phyloP scores from a whole-genome alignment of 2,113 vertebrate species.

The Etia nguti region DNA sequence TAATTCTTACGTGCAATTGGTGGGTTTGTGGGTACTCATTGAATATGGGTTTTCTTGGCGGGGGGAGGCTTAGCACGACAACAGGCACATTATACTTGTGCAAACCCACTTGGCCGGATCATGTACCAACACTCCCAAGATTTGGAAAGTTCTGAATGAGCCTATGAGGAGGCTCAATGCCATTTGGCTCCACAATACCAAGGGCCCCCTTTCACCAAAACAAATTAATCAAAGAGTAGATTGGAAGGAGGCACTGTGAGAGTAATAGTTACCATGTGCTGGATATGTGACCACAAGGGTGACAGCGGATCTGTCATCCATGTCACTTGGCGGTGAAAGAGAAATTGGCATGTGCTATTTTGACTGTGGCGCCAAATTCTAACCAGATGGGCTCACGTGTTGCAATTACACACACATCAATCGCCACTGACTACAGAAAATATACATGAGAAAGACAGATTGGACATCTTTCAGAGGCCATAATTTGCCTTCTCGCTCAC shows the following conservation, averaged over 20 bases:
- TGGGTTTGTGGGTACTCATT: conserved; percentile 16
- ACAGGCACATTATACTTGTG: conserved; percentile 31
- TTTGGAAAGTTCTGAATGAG: conserved; percentile 19
- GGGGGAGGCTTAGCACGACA: conserved; percentile 31
- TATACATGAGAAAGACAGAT: conserved; percentile 59
- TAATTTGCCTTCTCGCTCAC: conserved; percentile 21
- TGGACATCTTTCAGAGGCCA: conserved; percentile 37
- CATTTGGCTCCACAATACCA: conserved; percentile 41
- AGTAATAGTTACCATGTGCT: conserved; percentile 69
- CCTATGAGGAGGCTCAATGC: background rate
- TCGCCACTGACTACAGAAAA: conserved; percentile 58
- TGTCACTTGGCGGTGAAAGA: conserved; percentile 56
- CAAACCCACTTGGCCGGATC: conserved; percentile 26
- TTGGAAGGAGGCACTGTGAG: conserved; percentile 45
- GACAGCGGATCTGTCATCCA: conserved; percentile 56
- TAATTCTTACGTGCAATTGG: conserved; percentile 18
- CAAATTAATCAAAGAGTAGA: conserved; percentile 60
- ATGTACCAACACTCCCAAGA: conserved; percentile 7
- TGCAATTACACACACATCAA: conserved; percentile 55
- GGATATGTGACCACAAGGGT: conserved; percentile 37
- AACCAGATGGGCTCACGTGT: conserved; percentile 70
- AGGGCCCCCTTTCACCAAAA: conserved; percentile 47
- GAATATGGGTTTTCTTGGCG: background rate
- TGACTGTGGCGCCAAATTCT: conserved; percentile 63
- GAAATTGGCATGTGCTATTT: conserved; percentile 66